These are phyloP conservation scores for Philhelius pedissequus DNA, from an alignment of 2,888 invertebrate species.

Conservation along the genomic window DNA sequence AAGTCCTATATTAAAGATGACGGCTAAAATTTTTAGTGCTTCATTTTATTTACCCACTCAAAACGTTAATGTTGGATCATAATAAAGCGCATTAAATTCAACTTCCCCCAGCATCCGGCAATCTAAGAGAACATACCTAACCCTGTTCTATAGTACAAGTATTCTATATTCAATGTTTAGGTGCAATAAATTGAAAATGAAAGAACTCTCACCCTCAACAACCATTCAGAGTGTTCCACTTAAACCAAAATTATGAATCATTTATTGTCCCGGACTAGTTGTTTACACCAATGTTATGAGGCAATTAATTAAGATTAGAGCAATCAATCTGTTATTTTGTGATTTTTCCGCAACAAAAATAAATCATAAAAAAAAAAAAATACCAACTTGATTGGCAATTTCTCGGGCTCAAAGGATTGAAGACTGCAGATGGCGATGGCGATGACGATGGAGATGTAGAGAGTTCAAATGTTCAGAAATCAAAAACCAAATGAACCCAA, in stretches of 20 bases:
- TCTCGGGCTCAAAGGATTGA: slow-evolving; percentile 61
- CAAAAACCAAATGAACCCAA: slow-evolving; percentile 56
- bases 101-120: neutral
- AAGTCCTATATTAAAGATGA: slow-evolving; percentile 8
- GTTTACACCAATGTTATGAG: slow-evolving; percentile 52
- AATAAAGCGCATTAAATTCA: slow-evolving; percentile 37
- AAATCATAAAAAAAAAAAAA: slow-evolving; percentile 56
- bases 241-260: slow-evolving; percentile 48
- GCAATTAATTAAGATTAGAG: slow-evolving; percentile 64
- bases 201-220: slow-evolving; percentile 20
- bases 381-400: slow-evolving; percentile 54
- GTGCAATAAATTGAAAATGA: slow-evolving; percentile 54
- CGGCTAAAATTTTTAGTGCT: slow-evolving; percentile 2
- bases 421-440: neutral
- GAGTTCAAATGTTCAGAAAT: slow-evolving; percentile 39
- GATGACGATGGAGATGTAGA: neutral
- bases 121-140: neutral
- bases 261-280: slow-evolving; percentile 48
- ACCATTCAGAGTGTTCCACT: neutral
- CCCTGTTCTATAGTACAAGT: neutral
- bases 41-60: slow-evolving; percentile 20
- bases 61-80: slow-evolving; percentile 12
- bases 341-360: slow-evolving; percentile 17
- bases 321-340: slow-evolving; percentile 52
- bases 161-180: slow-evolving; percentile 27